phyloP scores from a whole-genome alignment of 2,797 vertebrate species.

The Sandelia bainsii region DNA sequence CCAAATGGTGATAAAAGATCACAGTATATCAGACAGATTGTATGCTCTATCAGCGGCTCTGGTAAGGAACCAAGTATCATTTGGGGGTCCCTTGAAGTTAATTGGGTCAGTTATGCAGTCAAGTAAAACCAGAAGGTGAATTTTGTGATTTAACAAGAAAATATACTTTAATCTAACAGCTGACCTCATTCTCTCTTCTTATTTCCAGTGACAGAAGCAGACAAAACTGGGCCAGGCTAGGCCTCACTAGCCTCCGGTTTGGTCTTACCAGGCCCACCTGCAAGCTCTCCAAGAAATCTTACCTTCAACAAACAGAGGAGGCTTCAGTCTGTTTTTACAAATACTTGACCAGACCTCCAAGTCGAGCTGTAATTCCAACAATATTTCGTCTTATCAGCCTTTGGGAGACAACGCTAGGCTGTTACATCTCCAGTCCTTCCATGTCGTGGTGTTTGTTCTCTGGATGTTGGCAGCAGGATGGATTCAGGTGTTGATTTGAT shows the following conservation, averaged over 20 bases:
- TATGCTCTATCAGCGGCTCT: conserved; percentile 33
- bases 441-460: conserved; percentile 70
- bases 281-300: conserved; percentile 10
- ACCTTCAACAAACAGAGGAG: neutral
- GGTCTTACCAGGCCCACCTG: conserved; percentile 46
- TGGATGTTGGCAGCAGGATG: conserved; percentile 82
- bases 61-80: neutral
- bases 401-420: conserved; percentile 37
- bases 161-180: conserved; percentile 6
- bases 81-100: neutral
- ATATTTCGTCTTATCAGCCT: conserved; percentile 34
- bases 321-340: conserved; percentile 8
- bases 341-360: conserved; percentile 18
- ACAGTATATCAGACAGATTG: conserved; percentile 19
- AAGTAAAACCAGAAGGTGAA: conserved; percentile 13
- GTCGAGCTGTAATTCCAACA: conserved; percentile 32
- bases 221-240: conserved; percentile 56
- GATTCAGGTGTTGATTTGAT: conserved; percentile 78
- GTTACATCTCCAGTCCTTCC: conserved; percentile 56
- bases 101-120: neutral
- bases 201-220: conserved; percentile 69
- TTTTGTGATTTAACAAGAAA: conserved; percentile 7
- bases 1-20: conserved; percentile 27
- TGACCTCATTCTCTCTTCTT: conserved; percentile 37
- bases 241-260: conserved; percentile 53